phyloP scores from a whole-genome alignment of 2,113 vertebrate species.

The Podarcis muralis region DNA sequence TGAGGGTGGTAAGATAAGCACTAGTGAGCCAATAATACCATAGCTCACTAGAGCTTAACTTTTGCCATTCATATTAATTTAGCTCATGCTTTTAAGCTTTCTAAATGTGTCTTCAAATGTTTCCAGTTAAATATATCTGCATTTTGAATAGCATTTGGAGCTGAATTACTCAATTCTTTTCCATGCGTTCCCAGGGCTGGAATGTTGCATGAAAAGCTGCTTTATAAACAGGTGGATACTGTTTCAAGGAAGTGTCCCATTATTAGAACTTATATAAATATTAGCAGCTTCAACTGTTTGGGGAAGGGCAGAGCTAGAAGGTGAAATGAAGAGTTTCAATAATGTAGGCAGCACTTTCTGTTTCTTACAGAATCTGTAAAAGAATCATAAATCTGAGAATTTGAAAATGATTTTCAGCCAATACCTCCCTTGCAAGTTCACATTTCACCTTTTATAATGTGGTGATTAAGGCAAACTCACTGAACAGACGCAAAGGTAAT shows the following conservation, averaged over 20 bases:
- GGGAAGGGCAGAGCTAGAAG: background rate
- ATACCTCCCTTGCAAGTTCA: background rate
- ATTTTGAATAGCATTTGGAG: background rate
- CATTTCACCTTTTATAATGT: background rate
- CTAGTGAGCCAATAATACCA: background rate
- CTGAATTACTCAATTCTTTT: background rate
- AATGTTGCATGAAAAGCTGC: background rate
- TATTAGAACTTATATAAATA: constrained; percentile 21
- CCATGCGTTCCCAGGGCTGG: background rate
- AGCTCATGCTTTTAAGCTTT: background rate
- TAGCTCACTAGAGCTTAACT: background rate
- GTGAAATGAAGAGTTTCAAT: background rate
- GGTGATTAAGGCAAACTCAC: background rate
- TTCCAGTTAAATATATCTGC: background rate
- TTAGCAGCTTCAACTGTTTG: constrained; percentile 10
- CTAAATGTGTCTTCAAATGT: constrained; percentile 13
- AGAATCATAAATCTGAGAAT: background rate
- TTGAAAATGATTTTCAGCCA: background rate
- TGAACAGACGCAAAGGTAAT: background rate
- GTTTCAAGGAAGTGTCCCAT: background rate
- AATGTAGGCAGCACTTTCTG: background rate
- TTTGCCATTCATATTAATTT: constrained; percentile 16
- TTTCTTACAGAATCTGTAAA: background rate
- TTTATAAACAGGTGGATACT: background rate
- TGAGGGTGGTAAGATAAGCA: background rate